Conservation (phyloP, 2,113 vertebrate species). For the Rhinolophus ferrumequinum region DNA sequence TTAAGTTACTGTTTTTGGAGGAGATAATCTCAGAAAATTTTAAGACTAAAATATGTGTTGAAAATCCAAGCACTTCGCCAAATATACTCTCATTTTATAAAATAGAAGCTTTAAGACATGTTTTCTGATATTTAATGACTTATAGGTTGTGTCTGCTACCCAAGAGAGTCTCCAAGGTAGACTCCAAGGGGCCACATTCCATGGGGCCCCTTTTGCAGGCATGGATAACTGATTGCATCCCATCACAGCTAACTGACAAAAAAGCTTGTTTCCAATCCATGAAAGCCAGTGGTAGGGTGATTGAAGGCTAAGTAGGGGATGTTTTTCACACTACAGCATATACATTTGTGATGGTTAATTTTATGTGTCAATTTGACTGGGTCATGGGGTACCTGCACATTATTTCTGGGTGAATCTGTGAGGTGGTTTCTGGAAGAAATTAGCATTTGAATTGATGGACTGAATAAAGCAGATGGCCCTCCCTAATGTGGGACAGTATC, state of each 20-base stretch:
- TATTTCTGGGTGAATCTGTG: background rate
- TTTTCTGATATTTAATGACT: background rate
- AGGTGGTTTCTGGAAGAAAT: background rate
- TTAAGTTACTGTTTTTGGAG: background rate
- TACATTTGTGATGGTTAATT: background rate
- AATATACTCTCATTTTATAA: background rate
- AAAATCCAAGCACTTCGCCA: slow-evolving; percentile 1
- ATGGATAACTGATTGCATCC: background rate
- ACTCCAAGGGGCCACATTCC: background rate
- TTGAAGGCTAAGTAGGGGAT: background rate
- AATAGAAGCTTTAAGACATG: background rate
- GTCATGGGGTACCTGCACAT: background rate
- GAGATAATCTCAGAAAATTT: slow-evolving; percentile 19
- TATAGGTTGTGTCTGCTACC: background rate
- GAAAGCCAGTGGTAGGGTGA: background rate
- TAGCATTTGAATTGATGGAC: background rate
- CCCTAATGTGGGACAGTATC: background rate
- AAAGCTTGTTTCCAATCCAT: background rate
- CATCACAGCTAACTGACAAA: background rate
- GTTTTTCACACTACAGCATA: background rate
- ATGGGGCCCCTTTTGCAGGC: background rate
- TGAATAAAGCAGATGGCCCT: background rate
- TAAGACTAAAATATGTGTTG: background rate
- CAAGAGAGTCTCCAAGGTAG: background rate
- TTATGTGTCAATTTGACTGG: background rate